These are phyloP conservation scores for Cyprinus carpio DNA, from an alignment of 2,113 vertebrate genomes.

Conservation along the genomic window DNA sequence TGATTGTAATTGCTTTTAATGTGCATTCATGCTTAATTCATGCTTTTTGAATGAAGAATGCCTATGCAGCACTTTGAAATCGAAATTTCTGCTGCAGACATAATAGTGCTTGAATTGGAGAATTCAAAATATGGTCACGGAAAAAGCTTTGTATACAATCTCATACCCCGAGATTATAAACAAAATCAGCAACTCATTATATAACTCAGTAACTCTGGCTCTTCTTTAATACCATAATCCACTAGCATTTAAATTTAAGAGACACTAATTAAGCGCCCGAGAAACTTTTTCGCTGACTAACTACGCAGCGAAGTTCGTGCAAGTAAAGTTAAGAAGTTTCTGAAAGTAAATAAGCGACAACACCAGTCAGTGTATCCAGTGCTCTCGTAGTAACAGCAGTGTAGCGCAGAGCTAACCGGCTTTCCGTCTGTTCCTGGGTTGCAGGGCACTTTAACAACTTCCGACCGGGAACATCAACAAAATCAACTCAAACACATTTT, in stretches of 20 bases:
- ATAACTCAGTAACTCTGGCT: neutral
- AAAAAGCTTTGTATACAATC: no score
- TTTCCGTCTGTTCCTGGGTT: neutral
- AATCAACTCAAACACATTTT: neutral
- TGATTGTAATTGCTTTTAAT: neutral
- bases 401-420: constrained; percentile 21
- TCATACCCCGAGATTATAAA: neutral
- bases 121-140: no score
- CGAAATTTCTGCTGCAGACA: neutral
- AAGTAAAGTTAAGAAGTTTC: constrained; percentile 10
- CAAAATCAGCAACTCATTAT: neutral
- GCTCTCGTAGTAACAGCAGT: neutral
- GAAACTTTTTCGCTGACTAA: neutral
- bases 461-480: neutral
- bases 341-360: neutral
- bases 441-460: neutral
- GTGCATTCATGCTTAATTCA: neutral
- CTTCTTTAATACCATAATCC: no score
- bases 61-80: neutral
- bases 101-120: no score
- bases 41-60: neutral
- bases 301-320: neutral
- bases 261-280: neutral
- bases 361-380: neutral
- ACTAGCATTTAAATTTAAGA: neutral